Evolutionary conservation across 2,113 vertebrate species (phyloP).

Genomic region (Calypte anna): DNA sequence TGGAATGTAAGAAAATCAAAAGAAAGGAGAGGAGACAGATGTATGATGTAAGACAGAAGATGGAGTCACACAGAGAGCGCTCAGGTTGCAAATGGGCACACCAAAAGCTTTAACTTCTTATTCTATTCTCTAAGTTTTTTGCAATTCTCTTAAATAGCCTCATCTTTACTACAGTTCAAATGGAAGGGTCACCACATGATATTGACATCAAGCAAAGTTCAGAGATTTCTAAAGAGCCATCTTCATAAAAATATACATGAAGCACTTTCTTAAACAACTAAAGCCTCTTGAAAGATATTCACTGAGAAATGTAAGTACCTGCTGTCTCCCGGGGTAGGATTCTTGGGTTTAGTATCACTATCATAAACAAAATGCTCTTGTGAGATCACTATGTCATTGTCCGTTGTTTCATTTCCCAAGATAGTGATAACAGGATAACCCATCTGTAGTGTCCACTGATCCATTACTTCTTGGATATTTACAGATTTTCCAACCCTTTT

Average conservation of each 20-base stretch:
- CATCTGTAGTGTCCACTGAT: constrained; percentile 98
- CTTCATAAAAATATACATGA: background rate
- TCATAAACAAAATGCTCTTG: constrained; percentile 96
- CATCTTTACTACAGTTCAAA: background rate
- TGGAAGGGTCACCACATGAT: background rate
- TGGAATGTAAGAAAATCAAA: background rate
- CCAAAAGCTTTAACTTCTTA: background rate
- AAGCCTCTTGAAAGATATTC: background rate
- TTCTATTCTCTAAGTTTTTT: background rate
- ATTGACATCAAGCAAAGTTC: background rate
- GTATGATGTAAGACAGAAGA: background rate
- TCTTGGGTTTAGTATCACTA: constrained; percentile 78
- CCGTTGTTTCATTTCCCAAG: constrained; percentile 87
- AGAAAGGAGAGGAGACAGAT: background rate
- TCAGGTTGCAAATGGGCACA: background rate
- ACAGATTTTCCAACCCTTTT: constrained; percentile 90
- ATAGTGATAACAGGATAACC: constrained; percentile 96
- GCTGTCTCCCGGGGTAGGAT: constrained; percentile 77
- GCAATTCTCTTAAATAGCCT: background rate
- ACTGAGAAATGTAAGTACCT: constrained; percentile 79
- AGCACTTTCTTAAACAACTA: background rate
- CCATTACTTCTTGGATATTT: constrained; percentile 95
- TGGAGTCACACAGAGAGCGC: background rate
- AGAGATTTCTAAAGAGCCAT: background rate
- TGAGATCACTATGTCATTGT: constrained; percentile 82